A percentile compares a stretch with the other conserved stretches of the same genome.
phyloP scores from a whole-genome alignment of 1,140 invertebrate species.

The Nomia melanderi region DNA sequence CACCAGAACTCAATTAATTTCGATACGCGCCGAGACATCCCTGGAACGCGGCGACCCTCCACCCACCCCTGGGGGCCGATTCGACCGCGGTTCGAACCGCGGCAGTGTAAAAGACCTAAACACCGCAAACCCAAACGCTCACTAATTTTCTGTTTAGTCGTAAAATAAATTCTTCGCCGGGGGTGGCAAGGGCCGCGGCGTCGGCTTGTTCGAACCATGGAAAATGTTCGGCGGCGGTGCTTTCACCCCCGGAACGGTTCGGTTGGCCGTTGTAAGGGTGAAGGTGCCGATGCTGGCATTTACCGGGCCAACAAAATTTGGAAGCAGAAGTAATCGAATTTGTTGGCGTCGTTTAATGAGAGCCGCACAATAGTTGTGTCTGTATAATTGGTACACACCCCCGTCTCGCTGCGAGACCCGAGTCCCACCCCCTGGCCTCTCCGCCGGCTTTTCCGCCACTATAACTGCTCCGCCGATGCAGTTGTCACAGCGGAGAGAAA shows the following conservation, averaged over 20 bases:
- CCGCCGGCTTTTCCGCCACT: constrained; percentile 46
- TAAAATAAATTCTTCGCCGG: constrained; percentile 77
- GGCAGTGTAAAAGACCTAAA: constrained; percentile 62
- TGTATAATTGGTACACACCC: constrained; percentile 78
- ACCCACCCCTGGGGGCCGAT: constrained; percentile 25
- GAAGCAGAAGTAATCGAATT: constrained; percentile 80
- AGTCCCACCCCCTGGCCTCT: constrained; percentile 23
- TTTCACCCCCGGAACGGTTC: constrained; percentile 62
- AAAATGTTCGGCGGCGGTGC: constrained; percentile 74
- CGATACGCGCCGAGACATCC: constrained; percentile 31
- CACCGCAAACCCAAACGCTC: constrained; percentile 78
- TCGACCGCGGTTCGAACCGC: constrained; percentile 51
- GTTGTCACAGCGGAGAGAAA: constrained; percentile 37
- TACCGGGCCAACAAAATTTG: constrained; percentile 75
- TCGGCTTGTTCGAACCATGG: constrained; percentile 71
- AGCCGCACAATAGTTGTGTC: constrained; percentile 79
- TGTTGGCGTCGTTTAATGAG: constrained; percentile 80
- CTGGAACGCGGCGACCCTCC: constrained; percentile 3
- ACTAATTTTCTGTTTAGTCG: constrained; percentile 80
- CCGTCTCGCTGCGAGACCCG: constrained; percentile 42
- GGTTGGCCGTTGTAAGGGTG: constrained; percentile 54
- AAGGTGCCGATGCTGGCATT: constrained; percentile 69
- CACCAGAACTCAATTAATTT: constrained; percentile 52
- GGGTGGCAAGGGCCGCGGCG: background rate
- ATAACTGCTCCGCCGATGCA: constrained; percentile 44